Conservation (phyloP, 2,888 invertebrate genomes). For the Keiferia lycopersicella region DNA sequence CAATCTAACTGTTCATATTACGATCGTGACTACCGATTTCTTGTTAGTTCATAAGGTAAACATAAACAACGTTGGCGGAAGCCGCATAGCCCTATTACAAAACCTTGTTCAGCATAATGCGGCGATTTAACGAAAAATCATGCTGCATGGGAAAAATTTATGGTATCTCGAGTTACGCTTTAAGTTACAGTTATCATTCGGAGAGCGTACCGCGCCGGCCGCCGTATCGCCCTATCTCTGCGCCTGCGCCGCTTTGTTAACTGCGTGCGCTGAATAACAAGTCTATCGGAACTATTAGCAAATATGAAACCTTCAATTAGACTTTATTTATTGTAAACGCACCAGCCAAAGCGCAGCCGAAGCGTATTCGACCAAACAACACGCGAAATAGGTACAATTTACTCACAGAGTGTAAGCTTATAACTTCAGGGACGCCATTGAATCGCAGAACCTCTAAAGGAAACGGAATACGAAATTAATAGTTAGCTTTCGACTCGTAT, state of each 20-base stretch:
- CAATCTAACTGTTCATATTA: slow-evolving; percentile 52
- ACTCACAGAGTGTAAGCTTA: slow-evolving; percentile 39
- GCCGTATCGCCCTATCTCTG: slow-evolving; percentile 63
- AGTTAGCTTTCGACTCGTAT: slow-evolving; percentile 34
- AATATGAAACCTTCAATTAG: slow-evolving; percentile 68
- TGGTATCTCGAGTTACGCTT: slow-evolving; percentile 48
- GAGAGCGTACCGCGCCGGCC: slow-evolving; percentile 54
- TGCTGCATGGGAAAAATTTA: slow-evolving; percentile 62
- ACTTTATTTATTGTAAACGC: slow-evolving; percentile 49
- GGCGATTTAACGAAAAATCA: slow-evolving; percentile 58
- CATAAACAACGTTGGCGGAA: slow-evolving; percentile 51
- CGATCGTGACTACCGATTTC: slow-evolving; percentile 64
- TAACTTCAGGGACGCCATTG: slow-evolving; percentile 38
- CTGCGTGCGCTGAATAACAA: slow-evolving; percentile 73
- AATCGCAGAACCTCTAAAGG: slow-evolving; percentile 45
- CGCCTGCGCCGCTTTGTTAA: slow-evolving; percentile 71
- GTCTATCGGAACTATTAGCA: slow-evolving; percentile 66
- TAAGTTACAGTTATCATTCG: slow-evolving; percentile 66
- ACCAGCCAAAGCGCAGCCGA: slow-evolving; percentile 31
- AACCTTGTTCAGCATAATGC: slow-evolving; percentile 48
- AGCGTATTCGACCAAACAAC: slow-evolving; percentile 28
- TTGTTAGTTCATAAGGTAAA: slow-evolving; percentile 60
- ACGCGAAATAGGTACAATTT: slow-evolving; percentile 43
- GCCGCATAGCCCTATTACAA: slow-evolving; percentile 40
- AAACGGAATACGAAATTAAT: slow-evolving; percentile 41